phyloP scores from a whole-genome alignment of 2,113 vertebrate species.

The Lophura nycthemera region DNA sequence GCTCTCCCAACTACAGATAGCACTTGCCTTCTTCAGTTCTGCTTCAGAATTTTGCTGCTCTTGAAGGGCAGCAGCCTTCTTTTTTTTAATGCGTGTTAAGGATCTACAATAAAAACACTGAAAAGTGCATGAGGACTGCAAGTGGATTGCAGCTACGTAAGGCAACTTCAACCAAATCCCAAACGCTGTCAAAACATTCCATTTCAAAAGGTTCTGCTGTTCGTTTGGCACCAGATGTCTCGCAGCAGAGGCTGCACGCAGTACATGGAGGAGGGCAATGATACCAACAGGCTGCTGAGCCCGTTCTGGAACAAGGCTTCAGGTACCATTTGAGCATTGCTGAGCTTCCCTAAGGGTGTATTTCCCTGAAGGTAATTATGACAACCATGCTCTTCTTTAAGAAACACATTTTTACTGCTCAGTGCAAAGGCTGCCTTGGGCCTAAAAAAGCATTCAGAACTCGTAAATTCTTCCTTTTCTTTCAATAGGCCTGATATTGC shows the following conservation, averaged over 20 bases:
- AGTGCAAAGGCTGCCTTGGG: background rate
- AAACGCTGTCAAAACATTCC: background rate
- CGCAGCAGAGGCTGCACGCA: background rate
- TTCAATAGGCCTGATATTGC: background rate
- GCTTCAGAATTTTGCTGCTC: background rate
- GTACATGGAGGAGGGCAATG: background rate
- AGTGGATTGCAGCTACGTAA: background rate
- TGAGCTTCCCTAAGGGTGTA: background rate
- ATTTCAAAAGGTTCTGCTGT: background rate
- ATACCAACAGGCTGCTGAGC: background rate
- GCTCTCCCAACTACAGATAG: background rate
- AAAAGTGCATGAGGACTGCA: background rate
- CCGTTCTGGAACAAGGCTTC: background rate
- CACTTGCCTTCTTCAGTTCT: background rate
- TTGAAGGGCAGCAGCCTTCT: background rate
- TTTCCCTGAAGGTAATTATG: no score
- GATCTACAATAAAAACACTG: background rate
- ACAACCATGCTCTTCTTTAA: background rate
- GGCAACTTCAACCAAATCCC: background rate
- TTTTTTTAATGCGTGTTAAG: background rate
- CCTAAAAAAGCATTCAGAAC: background rate
- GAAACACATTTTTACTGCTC: background rate
- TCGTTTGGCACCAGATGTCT: background rate
- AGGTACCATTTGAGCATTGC: background rate
- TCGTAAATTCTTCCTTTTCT: background rate